Evolutionary conservation across 2,888 invertebrate genomes (phyloP), one percentile per base, ranked within the genome.

Genomic region (Elysia crispata): DNA sequence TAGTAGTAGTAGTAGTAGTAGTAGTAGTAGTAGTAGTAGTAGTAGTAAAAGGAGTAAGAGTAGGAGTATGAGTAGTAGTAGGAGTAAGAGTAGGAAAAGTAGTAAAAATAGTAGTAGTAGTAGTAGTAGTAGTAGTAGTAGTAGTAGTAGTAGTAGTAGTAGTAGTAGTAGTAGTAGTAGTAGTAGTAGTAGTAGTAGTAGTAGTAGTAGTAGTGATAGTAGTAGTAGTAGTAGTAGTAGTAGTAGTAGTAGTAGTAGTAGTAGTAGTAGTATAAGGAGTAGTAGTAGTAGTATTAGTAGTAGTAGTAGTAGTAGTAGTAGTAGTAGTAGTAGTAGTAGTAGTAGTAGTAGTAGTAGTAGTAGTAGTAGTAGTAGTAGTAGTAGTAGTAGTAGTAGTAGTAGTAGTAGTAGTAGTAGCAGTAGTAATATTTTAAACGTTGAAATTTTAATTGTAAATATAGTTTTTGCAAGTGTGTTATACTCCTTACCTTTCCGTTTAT

Each of bases 91-190:
- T n/a, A n/a, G n/a, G n/a, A n/a, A n/a, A n/a, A n/a, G n/a, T n/a
- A n/a, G n/a, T n/a, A n/a, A n/a, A 54, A 15, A 18, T 15, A 54
- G 54, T 54, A 54, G 54, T 54, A 54, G 54, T 54, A 54, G 54
- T 54, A 54, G 54, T 54, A 54, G 54, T 54, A 54, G 54, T 54
- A 54, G 54, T 54, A 54, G 54, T 54, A 54, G 54, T 54, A 54
- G 54, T 54, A 54, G 54, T 54, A 54, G 54, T 54, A 54, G 54
- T 54, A 54, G 54, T 54, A 54, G 54, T 54, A 54, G 54, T 54
- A 54, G 54, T 54, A 54, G 54, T 54, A 54, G 54, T 54, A 54
- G 54, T 54, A 54, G 54, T 54, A 54, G 54, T 54, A 54, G 54
- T 54, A 54, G 54, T 54, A 54, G 54, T 54, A 54, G 54, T 54